A percentile compares a stretch with the other conserved stretches of the same genome.
These are phyloP conservation scores for Psettodes erumei DNA, from an alignment of 2,113 vertebrate genomes.

Conservation along the genomic window DNA sequence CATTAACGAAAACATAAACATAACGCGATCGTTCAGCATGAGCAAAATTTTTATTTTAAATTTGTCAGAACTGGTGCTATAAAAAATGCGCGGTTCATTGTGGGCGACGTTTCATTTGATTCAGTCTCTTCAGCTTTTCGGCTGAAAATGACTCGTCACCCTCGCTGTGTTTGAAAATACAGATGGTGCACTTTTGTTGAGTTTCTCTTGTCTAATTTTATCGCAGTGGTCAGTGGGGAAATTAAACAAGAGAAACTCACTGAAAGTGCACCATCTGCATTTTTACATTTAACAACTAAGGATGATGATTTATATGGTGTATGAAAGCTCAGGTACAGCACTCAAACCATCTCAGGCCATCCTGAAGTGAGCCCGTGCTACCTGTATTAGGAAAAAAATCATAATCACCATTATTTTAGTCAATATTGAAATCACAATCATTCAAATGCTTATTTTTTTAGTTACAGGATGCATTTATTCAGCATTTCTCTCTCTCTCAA, in stretches of 20 bases:
- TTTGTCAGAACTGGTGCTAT: neutral
- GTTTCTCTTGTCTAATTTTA: constrained; percentile 36
- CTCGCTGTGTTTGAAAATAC: constrained; percentile 15
- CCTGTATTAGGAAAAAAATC: no score
- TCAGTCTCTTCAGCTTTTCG: constrained; percentile 1
- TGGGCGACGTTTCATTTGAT: neutral
- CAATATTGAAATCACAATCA: no score
- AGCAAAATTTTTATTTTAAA: neutral
- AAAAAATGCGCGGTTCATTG: neutral
- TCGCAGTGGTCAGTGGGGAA: constrained; percentile 32
- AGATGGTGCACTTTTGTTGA: constrained; percentile 13
- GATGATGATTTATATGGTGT: constrained; percentile 42
- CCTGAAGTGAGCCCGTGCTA: constrained; percentile 13
- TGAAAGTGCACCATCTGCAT: constrained; percentile 45
- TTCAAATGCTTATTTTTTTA: no score
- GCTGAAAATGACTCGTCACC: constrained; percentile 9
- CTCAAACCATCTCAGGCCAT: constrained; percentile 3
- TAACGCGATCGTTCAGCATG: neutral
- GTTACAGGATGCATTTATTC: no score
- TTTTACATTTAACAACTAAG: constrained; percentile 27
- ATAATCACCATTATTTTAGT: no score
- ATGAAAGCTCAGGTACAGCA: neutral
- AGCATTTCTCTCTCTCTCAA: no score
- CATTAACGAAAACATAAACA: neutral
- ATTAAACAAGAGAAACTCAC: constrained; percentile 44